A percentile compares a stretch with the other conserved stretches of the same genome.
Evolutionary conservation across 2,888 invertebrate species (phyloP).

Genomic region (Andrena camellia): DNA sequence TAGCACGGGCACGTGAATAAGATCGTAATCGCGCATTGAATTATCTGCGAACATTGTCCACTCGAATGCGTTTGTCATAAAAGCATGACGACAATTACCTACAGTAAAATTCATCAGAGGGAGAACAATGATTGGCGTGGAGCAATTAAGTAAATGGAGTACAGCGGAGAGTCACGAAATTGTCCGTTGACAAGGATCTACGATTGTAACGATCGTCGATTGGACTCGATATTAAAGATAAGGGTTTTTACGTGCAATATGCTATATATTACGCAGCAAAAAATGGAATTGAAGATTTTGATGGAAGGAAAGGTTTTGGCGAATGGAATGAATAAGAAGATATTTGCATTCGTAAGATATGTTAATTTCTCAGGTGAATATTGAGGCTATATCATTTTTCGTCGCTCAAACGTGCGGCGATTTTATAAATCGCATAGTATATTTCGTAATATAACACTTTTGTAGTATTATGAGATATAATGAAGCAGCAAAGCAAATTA

Average conservation of each 20-base stretch:
- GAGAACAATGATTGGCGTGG: neutral
- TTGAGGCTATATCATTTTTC: too few relatives aligned
- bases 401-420: too few relatives aligned
- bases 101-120: too few relatives aligned
- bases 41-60: neutral
- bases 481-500: too few relatives aligned
- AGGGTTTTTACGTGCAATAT: neutral
- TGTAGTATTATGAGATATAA: too few relatives aligned
- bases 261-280: neutral
- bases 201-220: neutral
- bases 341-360: too few relatives aligned
- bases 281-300: neutral
- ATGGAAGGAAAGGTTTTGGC: too few relatives aligned
- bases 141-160: neutral
- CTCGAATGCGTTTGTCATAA: neutral
- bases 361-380: too few relatives aligned
- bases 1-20: slow-evolving; percentile 1
- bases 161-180: neutral
- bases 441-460: too few relatives aligned
- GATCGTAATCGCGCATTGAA: slow-evolving; percentile 11
- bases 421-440: too few relatives aligned
- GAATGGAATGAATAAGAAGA: too few relatives aligned
- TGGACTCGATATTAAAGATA: neutral
- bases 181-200: neutral
- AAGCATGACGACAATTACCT: neutral